Evolutionary conservation across 2,888 invertebrate genomes (phyloP), one percentile per base, ranked within the genome.

Genomic region (Eupithecia subumbrata): DNA sequence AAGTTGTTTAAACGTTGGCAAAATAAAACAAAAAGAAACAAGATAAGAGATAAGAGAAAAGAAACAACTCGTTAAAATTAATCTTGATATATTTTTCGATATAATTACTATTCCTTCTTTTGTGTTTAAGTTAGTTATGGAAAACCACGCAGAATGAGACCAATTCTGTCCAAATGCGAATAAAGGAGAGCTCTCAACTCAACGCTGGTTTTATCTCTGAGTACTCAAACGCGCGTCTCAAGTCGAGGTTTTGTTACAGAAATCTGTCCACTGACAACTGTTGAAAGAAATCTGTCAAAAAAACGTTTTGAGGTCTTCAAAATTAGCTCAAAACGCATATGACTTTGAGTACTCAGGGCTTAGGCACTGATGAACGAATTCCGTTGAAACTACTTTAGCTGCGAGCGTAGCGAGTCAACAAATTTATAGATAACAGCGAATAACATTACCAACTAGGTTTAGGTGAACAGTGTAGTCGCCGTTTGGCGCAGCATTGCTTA

Each of bases 401-500:
- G 67, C 12, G 34, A 63, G 69, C 64, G 30, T 25, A 73, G 69
- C 71, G 5, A 76, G 73, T 76, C 73, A 69, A 56, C 34, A 71
- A 37, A 69, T 72, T 73, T 63, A 73, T 63, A 71, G 22, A 43
- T 37, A 73, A 60, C 70, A 52, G 48, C 34, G 18, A 56, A 60
- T 66, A 34, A 68, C 60, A 9, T 70, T 9, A 66, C 45, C 25
- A 74, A 72, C 77, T 74, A 74, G 45, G 16, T 60, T 70, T 48
- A 73, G 75, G 76, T 79, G 76, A 71, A 69, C 43, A 72, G 40
- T 71, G 66, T 69, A 77, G 67, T 71, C 74, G 72, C 74, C 64
- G 76, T 79, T 76, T 84, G 63, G 69, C 84, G 83, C 79, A 83
- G 86, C 88, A 81, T 82, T 85, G 84, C 86, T 92, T 93, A 93